Evolutionary conservation across 2,797 vertebrate genomes (phyloP), one percentile per base, ranked within the genome.

Genomic region (Macropus fuliginosus): DNA sequence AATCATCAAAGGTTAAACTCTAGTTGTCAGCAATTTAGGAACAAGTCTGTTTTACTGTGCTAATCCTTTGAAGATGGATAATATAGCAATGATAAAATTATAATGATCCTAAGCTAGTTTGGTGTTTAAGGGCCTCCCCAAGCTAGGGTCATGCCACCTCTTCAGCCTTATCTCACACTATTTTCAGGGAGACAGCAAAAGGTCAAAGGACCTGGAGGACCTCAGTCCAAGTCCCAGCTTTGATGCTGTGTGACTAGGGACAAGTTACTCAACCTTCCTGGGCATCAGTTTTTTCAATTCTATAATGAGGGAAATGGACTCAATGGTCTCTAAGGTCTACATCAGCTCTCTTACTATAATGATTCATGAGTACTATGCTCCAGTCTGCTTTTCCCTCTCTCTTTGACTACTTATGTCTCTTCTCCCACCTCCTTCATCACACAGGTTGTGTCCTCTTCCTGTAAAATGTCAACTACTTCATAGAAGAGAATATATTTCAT

Each of bases 21-120:
- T 31, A 92, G 62, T 92, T 95, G 52, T 12, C 92, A 18, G 89
- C 92, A 96, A 81, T 28, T 95, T 40, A 94, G 91, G 52, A 95
- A 29, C 96, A 91, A 50, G 13, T 59, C 91, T 54, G 34, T 59
- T 95, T 96, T 66, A n/a, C 21, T 66, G 29, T 89, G 96, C 94
- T 66, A 97, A 96, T 95, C 89, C 91, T 29, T 10, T 59, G 29
- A 50, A 97, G 92, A 90, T 50, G 54, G 52, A 59, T 91, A 55
- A 92, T 56, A 91, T 66, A 93, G 21, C 92, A 94, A 93, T 92
- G 94, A 66, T 89, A 92, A 50, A 59, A 34, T 62, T 40, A 40
- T 74, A 40, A 74, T 2, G 5, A n/a, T 74, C 34, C 62, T 74
- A 74, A n/a, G 34, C 16, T 40, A 74, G 62, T 8, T 34, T 74